Conservation (phyloP, 2,888 invertebrate genomes). For the Trachelus troglodyta region DNA sequence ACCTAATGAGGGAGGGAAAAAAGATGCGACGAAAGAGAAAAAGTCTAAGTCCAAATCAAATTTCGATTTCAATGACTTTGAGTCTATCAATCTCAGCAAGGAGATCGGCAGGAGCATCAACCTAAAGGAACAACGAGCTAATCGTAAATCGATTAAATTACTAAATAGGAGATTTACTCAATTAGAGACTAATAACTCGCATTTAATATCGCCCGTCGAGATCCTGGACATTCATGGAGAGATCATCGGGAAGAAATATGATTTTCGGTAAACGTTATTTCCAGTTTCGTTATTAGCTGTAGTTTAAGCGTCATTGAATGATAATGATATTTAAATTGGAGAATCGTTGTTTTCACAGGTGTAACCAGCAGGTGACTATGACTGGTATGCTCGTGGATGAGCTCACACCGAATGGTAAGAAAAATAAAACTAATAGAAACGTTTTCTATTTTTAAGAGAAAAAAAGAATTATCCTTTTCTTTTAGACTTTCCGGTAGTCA, state of each 20-base stretch:
- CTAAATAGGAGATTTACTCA: constrained; percentile 54
- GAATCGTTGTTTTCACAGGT: constrained; percentile 35
- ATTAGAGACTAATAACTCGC: constrained; percentile 40
- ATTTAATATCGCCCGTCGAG: constrained; percentile 36
- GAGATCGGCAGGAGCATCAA: constrained; percentile 48
- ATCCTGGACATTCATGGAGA: constrained; percentile 51
- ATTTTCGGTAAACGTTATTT: constrained; percentile 45
- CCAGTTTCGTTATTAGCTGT: background rate
- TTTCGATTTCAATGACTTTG: constrained; percentile 49
- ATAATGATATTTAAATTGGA: background rate
- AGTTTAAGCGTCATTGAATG: background rate
- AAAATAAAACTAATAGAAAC: background rate
- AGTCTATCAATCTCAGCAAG: constrained; percentile 39
- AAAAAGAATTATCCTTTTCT: background rate
- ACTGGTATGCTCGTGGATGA: constrained; percentile 53
- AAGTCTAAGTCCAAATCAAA: constrained; percentile 29
- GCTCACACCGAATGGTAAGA: constrained; percentile 38
- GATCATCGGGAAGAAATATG: constrained; percentile 57
- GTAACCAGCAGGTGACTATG: constrained; percentile 50
- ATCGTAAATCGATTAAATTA: constrained; percentile 46
- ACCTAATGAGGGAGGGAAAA: background rate
- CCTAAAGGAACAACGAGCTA: constrained; percentile 36
- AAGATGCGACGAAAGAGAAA: constrained; percentile 26
- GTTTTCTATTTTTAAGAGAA: background rate
- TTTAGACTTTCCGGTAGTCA: background rate